Base-by-base conservation (phyloP, 1,140 invertebrate genomes). In the Diachasma alloeum region DNA sequence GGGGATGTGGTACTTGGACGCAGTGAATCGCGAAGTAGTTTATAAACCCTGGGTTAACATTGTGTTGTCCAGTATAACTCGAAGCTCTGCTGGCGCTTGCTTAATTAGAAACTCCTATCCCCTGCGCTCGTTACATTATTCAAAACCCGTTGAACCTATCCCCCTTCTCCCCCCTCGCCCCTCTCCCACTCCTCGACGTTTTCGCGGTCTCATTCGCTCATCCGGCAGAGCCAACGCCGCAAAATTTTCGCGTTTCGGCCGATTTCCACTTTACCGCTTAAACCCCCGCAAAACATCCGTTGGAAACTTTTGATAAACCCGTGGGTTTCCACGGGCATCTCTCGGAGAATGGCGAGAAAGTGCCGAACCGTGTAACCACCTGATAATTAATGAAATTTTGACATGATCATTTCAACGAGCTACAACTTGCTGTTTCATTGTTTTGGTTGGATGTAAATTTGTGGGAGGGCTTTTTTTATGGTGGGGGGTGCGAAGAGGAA, bases 71-170 rank as follows among this genome's bases (percentile, higher is more conserved):
- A 72, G 87, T 78, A 83, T 2, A 66, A 66, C n/a, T 81, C 78
- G 79, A 26, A 68, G 59, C 44, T 63, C 19, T 56, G 36, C 53
- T 24, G 56, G 22, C 69, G 78, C 76, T 76, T 81, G 85, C 85
- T 89, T 90, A 90, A 90, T 90, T 90, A 90, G 87, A 88, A 90
- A 89, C 85, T 89, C 86, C 76, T 80, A 78, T 68, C 19, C 53
- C 74, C 48, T 22, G 75, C 36, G 80, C 78, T 88, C 85, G 87
- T 88, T 90, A 88, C 86, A 90, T 90, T 88, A 90, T 89, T 87
- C 86, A 86, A 84, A 87, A 83, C 81, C 74, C 31, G 36, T 72
- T 37, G 19, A 31, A 22, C 81, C 48, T 42, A 15, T 37, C 24
- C 31, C 31, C 6, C 31, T 6, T 6, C 31, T 6, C 6, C 31